Percentiles rank a stretch among this genome's conserved stretches.
Conservation (phyloP, 2,888 invertebrate genomes). For the Rotaria macrura region DNA sequence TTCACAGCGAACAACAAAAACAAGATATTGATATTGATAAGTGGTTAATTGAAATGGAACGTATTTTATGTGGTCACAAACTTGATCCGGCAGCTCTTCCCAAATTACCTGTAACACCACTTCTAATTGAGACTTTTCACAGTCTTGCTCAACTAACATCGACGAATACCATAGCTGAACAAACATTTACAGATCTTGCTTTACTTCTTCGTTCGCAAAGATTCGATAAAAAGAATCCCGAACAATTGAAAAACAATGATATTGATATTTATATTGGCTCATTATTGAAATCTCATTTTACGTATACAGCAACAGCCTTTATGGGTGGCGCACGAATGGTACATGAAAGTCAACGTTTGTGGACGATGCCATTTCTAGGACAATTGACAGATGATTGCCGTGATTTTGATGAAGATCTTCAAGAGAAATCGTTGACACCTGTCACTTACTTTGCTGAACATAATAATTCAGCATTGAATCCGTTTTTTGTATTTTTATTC, state of each 20-base stretch:
- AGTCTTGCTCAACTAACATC: not conserved
- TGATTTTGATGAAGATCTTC: constrained; percentile 6
- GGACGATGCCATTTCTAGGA: constrained; percentile 6
- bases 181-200: constrained; percentile 11
- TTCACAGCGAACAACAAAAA: not conserved
- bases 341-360: not conserved
- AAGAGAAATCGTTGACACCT: not conserved
- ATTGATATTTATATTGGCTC: not conserved
- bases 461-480: not conserved
- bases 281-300: not conserved
- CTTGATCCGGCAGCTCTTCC: not conserved
- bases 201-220: not conserved
- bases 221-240: not conserved
- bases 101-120: not conserved
- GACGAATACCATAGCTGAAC: not conserved
- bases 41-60: not conserved
- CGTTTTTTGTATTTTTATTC: not conserved
- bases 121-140: not conserved
- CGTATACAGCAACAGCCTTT: not conserved
- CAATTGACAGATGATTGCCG: constrained; percentile 18
- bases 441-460: not conserved
- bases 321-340: not conserved
- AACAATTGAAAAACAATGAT: not conserved
- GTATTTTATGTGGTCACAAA: not conserved
- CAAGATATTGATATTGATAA: not conserved